A percentile compares a stretch with the other conserved stretches of the same genome.
These are phyloP conservation scores for Cosmia trapezina DNA, from an alignment of 2,888 invertebrate genomes.

Conservation along the genomic window DNA sequence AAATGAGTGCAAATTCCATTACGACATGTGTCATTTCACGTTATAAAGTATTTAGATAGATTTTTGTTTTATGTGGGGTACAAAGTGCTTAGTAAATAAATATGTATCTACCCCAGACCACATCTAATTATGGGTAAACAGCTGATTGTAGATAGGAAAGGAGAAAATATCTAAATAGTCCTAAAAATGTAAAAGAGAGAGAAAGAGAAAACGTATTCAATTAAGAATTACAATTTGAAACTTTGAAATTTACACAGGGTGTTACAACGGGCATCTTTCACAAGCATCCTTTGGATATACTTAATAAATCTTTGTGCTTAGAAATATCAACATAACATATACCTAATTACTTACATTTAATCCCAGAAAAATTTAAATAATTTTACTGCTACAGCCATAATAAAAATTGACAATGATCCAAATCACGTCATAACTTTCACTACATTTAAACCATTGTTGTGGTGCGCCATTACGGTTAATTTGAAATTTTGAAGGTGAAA, in stretches of 20 bases:
- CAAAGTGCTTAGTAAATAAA: too few species aligned
- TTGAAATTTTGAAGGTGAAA: slow-evolving; percentile 49
- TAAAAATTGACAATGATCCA: slow-evolving; percentile 26
- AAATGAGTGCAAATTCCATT: slow-evolving; percentile 41
- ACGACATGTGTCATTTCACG: neutral
- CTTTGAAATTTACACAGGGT: neutral
- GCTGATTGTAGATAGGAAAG: too few species aligned
- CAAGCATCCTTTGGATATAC: neutral
- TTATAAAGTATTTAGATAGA: too few species aligned
- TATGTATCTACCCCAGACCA: too few species aligned
- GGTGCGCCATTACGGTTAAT: slow-evolving; percentile 29
- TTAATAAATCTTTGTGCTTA: neutral
- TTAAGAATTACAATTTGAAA: neutral
- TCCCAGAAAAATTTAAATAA: neutral
- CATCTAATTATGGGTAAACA: too few species aligned
- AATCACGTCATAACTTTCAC: slow-evolving; percentile 48
- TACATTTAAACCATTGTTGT: slow-evolving; percentile 31
- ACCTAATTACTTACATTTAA: neutral
- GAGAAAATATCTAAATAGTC: too few species aligned
- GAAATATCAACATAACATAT: neutral
- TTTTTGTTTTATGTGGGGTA: too few species aligned
- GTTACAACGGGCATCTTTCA: neutral
- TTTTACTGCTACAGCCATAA: neutral
- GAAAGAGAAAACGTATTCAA: too few species aligned
- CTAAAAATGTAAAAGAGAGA: too few species aligned